Conservation (phyloP, 2,113 vertebrate species). For the Pachycephala philippinensis region DNA sequence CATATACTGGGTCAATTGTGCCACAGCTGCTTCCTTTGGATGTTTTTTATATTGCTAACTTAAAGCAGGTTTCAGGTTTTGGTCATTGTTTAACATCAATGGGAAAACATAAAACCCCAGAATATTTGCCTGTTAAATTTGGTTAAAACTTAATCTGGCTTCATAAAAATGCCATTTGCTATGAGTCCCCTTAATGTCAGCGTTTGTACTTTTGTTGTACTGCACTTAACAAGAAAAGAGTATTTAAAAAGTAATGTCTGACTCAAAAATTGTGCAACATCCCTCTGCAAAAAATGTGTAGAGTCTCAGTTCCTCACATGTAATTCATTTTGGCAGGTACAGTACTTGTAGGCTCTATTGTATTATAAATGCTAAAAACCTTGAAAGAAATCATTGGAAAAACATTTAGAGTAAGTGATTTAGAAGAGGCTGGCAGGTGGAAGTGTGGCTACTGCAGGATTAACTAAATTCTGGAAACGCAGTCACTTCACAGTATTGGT, state of each 20-base stretch:
- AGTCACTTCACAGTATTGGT: not conserved
- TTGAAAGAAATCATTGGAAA: conserved; percentile 37
- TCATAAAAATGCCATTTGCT: not conserved
- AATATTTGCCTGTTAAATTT: not conserved
- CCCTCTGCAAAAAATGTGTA: not conserved
- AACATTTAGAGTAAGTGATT: conserved; percentile 42
- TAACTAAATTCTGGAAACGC: conserved; percentile 23
- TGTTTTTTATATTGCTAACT: not conserved
- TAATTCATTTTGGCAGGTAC: not conserved
- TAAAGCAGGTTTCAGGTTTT: not conserved
- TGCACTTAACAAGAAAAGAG: not conserved
- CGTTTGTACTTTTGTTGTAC: not conserved
- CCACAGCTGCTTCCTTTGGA: not conserved
- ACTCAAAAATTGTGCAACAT: not conserved
- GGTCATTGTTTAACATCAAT: not conserved
- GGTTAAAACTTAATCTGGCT: not conserved
- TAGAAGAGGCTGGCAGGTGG: conserved; percentile 23
- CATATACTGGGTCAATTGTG: not conserved
- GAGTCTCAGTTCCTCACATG: not conserved
- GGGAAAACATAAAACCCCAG: not conserved
- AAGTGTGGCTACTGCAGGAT: not conserved
- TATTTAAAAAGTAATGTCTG: not conserved
- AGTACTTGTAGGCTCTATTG: conserved; percentile 21
- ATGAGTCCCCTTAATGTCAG: not conserved
- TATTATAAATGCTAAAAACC: conserved; percentile 35